Base-by-base conservation (phyloP, 92 coral and sea anemone species). In the Hydrozoanthus gracilis region DNA sequence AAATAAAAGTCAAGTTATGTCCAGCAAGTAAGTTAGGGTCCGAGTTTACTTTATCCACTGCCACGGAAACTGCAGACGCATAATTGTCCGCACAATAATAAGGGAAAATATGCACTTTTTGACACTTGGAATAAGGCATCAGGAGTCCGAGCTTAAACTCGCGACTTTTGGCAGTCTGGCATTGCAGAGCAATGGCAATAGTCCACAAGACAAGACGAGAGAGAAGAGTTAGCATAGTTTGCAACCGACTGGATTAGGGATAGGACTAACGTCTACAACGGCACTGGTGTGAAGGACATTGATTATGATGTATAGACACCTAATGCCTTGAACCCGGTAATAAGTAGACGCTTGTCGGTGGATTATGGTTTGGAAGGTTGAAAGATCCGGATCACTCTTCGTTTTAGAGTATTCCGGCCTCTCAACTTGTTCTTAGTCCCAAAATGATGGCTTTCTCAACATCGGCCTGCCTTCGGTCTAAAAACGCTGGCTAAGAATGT, bases 61-160 rank as follows among this genome's bases (percentile, higher is more conserved):
- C 99, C 61, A 96, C 88, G 55, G 96, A 91, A 78, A 96, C 88
- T 73, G 98, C 99, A 11, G 95, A 91, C 10, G 98, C 98, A 66
- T 89, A 96, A 45, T 76, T 56, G 18, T 88, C 90, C 1, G 98
- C 99, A 61, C 78, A 86, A 61, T 82, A 76, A 78, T 58, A 94
- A 44, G 87, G 74, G 84, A 54, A 49, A 5, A 76, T 76, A 52
- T 82, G 48, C 5, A 13, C 86, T 6, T 75, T 55, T 17, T 75
- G 48, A 14, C 91, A 95, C 16, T 86, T 94, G 10, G 67, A 86
- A 72, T 87, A 94, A 0, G 98, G 98, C 49, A 94, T 92, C 4
- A 94, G 83, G 44, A 94, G 93, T 27, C 98, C 98, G 8, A 94
- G 88, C 70, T 90, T 92, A 79, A 86, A 94, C 76, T 94, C 98